Conservation (phyloP, 92 coral and sea anemone genomes). For the Desmophyllum pertusum region DNA sequence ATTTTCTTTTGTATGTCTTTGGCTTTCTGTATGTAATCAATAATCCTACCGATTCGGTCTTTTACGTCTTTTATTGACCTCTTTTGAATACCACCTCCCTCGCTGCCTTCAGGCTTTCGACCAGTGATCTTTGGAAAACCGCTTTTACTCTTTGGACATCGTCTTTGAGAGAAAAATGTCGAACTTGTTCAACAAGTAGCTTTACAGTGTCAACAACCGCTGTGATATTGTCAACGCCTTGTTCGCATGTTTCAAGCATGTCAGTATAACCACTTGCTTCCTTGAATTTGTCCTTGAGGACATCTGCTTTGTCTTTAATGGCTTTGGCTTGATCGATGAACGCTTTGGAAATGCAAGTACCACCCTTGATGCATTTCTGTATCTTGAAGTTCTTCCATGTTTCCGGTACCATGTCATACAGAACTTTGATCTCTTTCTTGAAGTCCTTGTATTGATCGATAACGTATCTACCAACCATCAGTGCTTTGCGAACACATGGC, state of each 20-base stretch:
- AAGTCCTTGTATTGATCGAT: slow-evolving; percentile 68
- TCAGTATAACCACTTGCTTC: slow-evolving; percentile 78
- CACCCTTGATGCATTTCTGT: slow-evolving; percentile 83
- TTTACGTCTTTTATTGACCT: slow-evolving; percentile 44
- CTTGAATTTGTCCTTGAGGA: slow-evolving; percentile 49
- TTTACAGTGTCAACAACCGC: slow-evolving; percentile 69
- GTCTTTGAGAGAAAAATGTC: slow-evolving; percentile 79
- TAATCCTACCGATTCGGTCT: slow-evolving; percentile 55
- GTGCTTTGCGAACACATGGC: slow-evolving; percentile 77
- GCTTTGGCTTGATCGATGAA: slow-evolving; percentile 84
- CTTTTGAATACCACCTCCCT: slow-evolving; percentile 19
- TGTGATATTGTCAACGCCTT: slow-evolving; percentile 68
- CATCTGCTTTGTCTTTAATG: slow-evolving; percentile 62
- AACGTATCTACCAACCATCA: slow-evolving; percentile 63
- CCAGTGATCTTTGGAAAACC: slow-evolving; percentile 74
- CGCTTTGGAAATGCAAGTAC: slow-evolving; percentile 75
- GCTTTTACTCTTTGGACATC: slow-evolving; percentile 81
- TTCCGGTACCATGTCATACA: slow-evolving; percentile 80
- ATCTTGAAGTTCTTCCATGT: slow-evolving; percentile 78
- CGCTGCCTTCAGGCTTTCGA: slow-evolving; percentile 46
- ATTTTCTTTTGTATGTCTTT: slow-evolving; percentile 65
- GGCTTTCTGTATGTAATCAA: slow-evolving; percentile 68
- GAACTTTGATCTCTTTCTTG: slow-evolving; percentile 63
- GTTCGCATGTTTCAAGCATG: slow-evolving; percentile 70
- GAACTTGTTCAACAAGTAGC: slow-evolving; percentile 69